Evolutionary conservation across 53 echinoderm and acorn worm species (phyloP).

Genomic region (Paelopatides confundens): DNA sequence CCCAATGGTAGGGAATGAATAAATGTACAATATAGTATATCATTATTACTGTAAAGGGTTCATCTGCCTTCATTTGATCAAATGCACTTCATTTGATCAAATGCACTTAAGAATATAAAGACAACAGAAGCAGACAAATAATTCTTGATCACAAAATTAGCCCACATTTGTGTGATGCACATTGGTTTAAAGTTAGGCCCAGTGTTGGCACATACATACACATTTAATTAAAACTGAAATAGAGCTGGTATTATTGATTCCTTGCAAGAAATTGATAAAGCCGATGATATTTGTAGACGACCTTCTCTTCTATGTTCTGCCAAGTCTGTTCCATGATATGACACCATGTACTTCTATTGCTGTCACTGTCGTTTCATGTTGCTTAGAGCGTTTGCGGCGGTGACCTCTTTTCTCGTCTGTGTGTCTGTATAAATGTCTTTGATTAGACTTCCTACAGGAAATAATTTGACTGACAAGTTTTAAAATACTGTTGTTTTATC

Average conservation of each 20-base stretch:
- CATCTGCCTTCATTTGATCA: no score
- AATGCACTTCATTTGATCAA: no score
- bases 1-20: no score
- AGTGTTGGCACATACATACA: not conserved
- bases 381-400: not conserved
- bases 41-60: no score
- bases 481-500: conserved; percentile 11
- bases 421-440: not conserved
- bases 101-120: no score
- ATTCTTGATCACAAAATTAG: not conserved
- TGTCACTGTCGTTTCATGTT: not conserved
- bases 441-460: not conserved
- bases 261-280: not conserved
- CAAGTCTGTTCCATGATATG: no score
- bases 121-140: not conserved
- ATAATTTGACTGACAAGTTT: not conserved
- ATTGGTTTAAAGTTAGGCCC: no score
- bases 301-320: no score
- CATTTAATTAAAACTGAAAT: not conserved
- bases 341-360: no score
- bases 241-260: not conserved
- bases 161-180: not conserved
- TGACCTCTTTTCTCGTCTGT: not conserved
- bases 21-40: no score
- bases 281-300: not conserved